Evolutionary conservation across 2,113 vertebrate species (phyloP).

Genomic region (Erythrocercus mccallii): DNA sequence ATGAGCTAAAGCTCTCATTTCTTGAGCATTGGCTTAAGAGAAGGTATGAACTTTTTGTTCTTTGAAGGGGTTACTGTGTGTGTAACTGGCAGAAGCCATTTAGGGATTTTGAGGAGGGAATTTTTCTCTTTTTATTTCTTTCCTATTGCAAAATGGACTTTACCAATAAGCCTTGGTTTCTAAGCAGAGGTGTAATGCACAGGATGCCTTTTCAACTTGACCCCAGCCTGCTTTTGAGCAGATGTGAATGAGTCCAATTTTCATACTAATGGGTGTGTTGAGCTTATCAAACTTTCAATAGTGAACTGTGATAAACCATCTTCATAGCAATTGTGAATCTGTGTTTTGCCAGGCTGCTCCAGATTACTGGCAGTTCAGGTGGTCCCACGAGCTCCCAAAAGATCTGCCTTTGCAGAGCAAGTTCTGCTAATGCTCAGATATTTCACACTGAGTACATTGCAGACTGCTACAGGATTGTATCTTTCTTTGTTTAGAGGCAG

Average conservation of each 20-base stretch:
- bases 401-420: background rate
- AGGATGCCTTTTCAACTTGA: background rate
- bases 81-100: background rate
- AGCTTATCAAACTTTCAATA: slow-evolving; percentile 2
- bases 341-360: background rate
- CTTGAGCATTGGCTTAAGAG: background rate
- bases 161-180: background rate
- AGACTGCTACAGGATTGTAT: background rate
- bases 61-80: background rate
- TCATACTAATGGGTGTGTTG: background rate
- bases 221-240: background rate
- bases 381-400: background rate
- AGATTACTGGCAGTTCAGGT: background rate
- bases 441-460: background rate
- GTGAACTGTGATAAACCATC: background rate
- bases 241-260: background rate
- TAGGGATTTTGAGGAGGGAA: background rate
- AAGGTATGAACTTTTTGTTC: background rate
- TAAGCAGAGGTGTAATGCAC: background rate
- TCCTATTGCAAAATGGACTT: background rate
- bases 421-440: background rate
- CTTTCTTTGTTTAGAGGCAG: background rate
- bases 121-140: background rate
- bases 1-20: background rate
- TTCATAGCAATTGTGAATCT: background rate